Conservation (phyloP, 1,140 invertebrate genomes). For the Philaenus spumarius region DNA sequence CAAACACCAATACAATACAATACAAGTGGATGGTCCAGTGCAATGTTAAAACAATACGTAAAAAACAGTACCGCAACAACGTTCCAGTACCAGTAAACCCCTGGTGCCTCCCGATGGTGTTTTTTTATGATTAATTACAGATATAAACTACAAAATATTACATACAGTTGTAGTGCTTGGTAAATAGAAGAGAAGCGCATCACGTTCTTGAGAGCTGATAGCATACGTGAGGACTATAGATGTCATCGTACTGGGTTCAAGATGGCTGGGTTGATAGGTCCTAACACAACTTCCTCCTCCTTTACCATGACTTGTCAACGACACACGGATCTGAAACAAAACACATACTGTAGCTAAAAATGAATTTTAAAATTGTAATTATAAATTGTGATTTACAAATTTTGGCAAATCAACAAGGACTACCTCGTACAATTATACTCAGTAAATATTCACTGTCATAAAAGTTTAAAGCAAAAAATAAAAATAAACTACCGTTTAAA, state of each 20-base stretch:
- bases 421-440: too few relatives aligned
- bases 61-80: too few relatives aligned
- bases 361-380: background rate
- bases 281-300: conserved; percentile 45
- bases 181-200: conserved; percentile 61
- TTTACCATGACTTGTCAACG: conserved; percentile 47
- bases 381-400: background rate
- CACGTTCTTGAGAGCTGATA: conserved; percentile 48
- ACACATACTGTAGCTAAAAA: background rate
- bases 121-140: too few relatives aligned
- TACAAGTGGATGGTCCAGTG: background rate
- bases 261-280: conserved; percentile 54
- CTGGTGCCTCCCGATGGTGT: too few relatives aligned
- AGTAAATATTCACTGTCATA: too few relatives aligned
- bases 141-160: background rate
- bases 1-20: background rate
- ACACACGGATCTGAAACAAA: conserved; percentile 65
- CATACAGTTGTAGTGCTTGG: conserved; percentile 50
- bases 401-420: too few relatives aligned
- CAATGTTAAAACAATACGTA: too few relatives aligned
- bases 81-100: too few relatives aligned
- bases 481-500: too few relatives aligned
- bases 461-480: too few relatives aligned
- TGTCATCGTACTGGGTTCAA: conserved; percentile 62
- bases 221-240: conserved; percentile 60